These are phyloP conservation scores for Arctia plantaginis DNA, from an alignment of 2,888 invertebrate species.

Conservation along the genomic window DNA sequence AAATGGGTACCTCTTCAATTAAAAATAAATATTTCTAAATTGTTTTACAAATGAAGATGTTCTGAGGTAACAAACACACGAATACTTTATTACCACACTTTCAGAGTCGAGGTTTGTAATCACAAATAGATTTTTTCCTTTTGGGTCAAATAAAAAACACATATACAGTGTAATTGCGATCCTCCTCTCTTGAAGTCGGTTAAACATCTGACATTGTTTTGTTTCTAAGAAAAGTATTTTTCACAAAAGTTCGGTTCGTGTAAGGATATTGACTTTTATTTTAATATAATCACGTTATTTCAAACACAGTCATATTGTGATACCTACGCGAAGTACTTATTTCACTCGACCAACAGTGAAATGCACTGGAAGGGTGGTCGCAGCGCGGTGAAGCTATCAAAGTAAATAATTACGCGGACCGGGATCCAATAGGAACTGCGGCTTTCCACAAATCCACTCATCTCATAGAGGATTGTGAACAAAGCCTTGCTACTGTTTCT, in stretches of 20 bases:
- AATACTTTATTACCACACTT: too few relatives aligned
- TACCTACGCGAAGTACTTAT: not conserved
- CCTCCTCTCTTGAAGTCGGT: not conserved
- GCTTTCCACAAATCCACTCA: constrained; percentile 20
- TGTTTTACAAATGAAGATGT: too few relatives aligned
- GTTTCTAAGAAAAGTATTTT: constrained; percentile 11
- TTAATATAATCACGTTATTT: not conserved
- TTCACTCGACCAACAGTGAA: not conserved
- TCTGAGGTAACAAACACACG: too few relatives aligned
- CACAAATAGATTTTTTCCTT: too few relatives aligned
- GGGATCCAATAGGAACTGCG: constrained; percentile 18
- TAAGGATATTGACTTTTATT: not conserved
- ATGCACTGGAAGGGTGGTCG: not conserved
- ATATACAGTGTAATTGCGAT: not conserved
- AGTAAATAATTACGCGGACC: constrained; percentile 21
- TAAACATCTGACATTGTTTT: not conserved
- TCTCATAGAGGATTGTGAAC: constrained; percentile 15
- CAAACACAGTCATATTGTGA: too few relatives aligned
- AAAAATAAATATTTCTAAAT: too few relatives aligned
- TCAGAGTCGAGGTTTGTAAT: too few relatives aligned
- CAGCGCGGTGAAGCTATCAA: constrained; percentile 12
- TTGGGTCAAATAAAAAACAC: too few relatives aligned
- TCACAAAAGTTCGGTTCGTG: not conserved
- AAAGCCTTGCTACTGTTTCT: constrained; percentile 9
- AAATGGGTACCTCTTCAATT: too few relatives aligned